These are phyloP conservation scores for Hylia prasina DNA, from an alignment of 2,113 vertebrate genomes.

Conservation along the genomic window DNA sequence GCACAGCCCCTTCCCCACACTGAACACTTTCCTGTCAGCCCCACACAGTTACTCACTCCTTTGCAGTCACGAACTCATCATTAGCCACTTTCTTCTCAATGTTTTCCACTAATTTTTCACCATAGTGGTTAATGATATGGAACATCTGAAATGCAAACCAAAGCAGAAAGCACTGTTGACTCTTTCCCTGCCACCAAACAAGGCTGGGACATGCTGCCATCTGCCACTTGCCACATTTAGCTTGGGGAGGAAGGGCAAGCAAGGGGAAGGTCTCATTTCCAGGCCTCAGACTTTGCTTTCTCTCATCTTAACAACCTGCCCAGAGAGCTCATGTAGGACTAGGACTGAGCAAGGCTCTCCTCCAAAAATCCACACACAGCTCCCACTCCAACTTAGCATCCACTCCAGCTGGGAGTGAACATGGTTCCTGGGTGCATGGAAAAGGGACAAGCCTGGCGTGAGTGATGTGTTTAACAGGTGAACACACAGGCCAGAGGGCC, in stretches of 20 bases:
- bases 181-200: background rate
- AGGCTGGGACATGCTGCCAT: background rate
- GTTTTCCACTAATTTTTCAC: constrained; percentile 69
- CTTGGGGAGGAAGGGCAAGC: background rate
- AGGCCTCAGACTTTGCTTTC: background rate
- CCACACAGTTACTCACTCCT: constrained; percentile 61
- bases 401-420: background rate
- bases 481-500: background rate
- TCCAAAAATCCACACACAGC: background rate
- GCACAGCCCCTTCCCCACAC: background rate
- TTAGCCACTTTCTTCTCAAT: constrained; percentile 68
- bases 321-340: background rate
- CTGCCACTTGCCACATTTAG: background rate
- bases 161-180: background rate
- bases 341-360: background rate
- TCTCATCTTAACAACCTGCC: background rate
- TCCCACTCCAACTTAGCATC: background rate
- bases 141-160: constrained; percentile 76
- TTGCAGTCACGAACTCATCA: constrained; percentile 11
- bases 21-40: background rate
- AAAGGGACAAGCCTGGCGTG: background rate
- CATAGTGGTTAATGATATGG: constrained; percentile 71
- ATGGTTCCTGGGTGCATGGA: rapidly evolving
- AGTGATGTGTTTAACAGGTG: background rate
- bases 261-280: background rate